Evolutionary conservation across 2,888 invertebrate species (phyloP).

Genomic region (Caenorhabditis becei): DNA sequence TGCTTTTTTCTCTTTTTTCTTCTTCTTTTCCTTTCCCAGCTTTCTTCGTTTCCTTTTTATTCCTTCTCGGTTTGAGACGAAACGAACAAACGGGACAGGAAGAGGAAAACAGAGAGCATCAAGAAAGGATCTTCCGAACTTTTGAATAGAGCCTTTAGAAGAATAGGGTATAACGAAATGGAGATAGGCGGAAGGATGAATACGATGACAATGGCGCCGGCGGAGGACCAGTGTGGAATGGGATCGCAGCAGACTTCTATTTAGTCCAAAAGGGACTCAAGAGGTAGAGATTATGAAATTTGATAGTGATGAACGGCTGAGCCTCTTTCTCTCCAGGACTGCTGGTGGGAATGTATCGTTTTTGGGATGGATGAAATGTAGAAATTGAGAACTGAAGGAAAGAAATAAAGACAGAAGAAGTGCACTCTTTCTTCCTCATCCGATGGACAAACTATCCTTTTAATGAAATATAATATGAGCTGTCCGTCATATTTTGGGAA

Average conservation of each 20-base stretch:
- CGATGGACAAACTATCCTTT: constrained; percentile 28
- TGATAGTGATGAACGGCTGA: constrained; percentile 57
- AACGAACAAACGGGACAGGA: constrained; percentile 50
- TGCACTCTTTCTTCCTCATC: constrained; percentile 30
- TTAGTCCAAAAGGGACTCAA: constrained; percentile 18
- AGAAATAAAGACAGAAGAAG: not conserved
- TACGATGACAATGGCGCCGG: constrained; percentile 31
- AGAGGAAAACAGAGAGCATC: constrained; percentile 34
- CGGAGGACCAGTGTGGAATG: constrained; percentile 17
- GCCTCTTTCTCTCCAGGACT: constrained; percentile 14
- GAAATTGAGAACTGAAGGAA: no score
- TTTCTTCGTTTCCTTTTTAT: constrained; percentile 6
- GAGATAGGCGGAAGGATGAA: constrained; percentile 4
- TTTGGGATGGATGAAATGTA: no score
- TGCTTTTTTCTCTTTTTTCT: constrained; percentile 19
- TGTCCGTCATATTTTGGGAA: constrained; percentile 26
- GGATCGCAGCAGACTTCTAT: constrained; percentile 13
- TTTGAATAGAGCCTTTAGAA: constrained; percentile 37
- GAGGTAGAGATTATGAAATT: constrained; percentile 50
- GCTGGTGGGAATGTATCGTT: constrained; percentile 48
- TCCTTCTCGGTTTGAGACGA: not conserved
- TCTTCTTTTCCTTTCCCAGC: constrained; percentile 26
- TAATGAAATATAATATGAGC: constrained; percentile 32
- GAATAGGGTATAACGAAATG: constrained; percentile 44
- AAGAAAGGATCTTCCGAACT: constrained; percentile 39